Conservation (phyloP, 2,113 vertebrate genomes). For the Lasiurus cinereus region DNA sequence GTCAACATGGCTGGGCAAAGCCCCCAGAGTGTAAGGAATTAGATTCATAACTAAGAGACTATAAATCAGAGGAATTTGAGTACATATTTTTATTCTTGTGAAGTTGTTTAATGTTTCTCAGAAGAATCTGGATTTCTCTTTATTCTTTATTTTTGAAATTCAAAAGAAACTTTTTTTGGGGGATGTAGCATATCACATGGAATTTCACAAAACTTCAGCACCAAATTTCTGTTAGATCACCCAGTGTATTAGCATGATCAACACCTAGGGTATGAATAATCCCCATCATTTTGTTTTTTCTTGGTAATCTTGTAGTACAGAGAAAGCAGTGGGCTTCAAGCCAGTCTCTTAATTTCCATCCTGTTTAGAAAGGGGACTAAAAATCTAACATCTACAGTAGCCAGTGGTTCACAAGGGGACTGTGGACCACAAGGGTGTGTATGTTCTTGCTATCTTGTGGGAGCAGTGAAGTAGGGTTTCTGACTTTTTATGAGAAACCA, state of each 20-base stretch:
- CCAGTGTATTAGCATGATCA: background rate
- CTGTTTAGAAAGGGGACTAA: background rate
- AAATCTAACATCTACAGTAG: background rate
- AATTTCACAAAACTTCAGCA: slow-evolving; percentile 17
- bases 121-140: slow-evolving; percentile 8
- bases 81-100: slow-evolving; percentile 9
- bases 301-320: background rate
- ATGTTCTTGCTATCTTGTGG: background rate
- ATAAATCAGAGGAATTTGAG: background rate
- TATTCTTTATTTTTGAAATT: slow-evolving; percentile 52
- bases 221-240: background rate
- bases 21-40: background rate
- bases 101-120: slow-evolving; percentile 28
- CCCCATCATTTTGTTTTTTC: background rate
- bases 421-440: background rate
- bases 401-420: background rate
- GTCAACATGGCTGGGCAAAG: slow-evolving; percentile 38
- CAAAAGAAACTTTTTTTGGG: background rate
- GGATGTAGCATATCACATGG: background rate
- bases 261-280: background rate
- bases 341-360: background rate
- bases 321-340: background rate
- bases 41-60: background rate
- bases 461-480: background rate
- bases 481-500: background rate